Evolutionary conservation across 2,888 invertebrate species (phyloP).

Genomic region (Drosophila ustulata): DNA sequence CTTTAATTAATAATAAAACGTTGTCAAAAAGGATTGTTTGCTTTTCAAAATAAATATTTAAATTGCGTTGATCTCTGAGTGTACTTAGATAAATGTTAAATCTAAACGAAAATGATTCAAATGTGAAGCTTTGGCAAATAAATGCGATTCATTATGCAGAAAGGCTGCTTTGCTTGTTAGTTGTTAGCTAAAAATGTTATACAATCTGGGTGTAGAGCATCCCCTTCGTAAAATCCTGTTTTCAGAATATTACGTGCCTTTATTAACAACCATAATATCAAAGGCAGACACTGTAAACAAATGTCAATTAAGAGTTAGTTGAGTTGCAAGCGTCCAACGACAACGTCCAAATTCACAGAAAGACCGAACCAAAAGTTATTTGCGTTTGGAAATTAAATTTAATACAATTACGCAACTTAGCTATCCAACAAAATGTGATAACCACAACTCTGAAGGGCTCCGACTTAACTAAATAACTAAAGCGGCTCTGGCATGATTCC

Average conservation of each 20-base stretch:
- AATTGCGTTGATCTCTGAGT: constrained; percentile 6
- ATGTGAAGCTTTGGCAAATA: constrained; percentile 17
- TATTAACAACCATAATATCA: constrained; percentile 10
- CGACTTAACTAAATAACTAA: constrained; percentile 50
- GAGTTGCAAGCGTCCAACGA: constrained; percentile 16
- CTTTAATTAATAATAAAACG: too few relatives aligned
- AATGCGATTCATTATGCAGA: constrained; percentile 30
- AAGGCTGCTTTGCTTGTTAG: background rate
- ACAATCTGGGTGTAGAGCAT: constrained; percentile 1
- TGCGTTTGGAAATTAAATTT: constrained; percentile 61
- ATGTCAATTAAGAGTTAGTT: constrained; percentile 32
- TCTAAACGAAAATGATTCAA: constrained; percentile 1
- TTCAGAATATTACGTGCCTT: constrained; percentile 1
- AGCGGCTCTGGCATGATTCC: constrained; percentile 41
- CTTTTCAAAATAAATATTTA: background rate
- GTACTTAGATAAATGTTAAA: constrained; percentile 10
- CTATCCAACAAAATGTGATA: constrained; percentile 62
- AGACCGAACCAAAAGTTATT: constrained; percentile 55
- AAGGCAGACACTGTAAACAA: constrained; percentile 36
- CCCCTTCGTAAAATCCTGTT: background rate
- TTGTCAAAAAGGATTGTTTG: background rate
- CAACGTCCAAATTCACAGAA: constrained; percentile 4
- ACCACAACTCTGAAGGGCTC: constrained; percentile 44
- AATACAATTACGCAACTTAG: constrained; percentile 73
- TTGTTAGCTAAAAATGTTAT: background rate